Percentiles rank a stretch among this genome's conserved stretches.
phyloP scores from a whole-genome alignment of 2,888 invertebrate genomes.

The Phragmatobia fuliginosa region DNA sequence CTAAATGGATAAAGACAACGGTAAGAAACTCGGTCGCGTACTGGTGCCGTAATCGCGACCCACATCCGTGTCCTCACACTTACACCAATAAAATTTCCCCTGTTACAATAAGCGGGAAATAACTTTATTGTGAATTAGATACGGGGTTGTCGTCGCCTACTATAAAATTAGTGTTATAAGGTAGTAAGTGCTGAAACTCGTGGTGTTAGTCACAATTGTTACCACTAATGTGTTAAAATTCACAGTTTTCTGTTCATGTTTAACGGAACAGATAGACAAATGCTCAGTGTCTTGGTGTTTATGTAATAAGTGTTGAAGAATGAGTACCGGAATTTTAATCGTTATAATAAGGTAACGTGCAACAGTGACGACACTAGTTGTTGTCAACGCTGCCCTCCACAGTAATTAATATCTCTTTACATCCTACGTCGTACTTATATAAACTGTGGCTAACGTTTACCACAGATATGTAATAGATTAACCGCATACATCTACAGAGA shows the following conservation, averaged over 20 bases:
- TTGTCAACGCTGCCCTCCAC: not conserved
- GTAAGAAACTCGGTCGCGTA: conserved; percentile 46
- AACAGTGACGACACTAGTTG: too few species aligned
- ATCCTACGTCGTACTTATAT: not conserved
- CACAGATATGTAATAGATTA: not conserved
- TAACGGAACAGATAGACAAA: not conserved
- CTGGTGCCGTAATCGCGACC: conserved; percentile 21
- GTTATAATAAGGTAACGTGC: not conserved
- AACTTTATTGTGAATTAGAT: conserved; percentile 23
- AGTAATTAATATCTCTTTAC: not conserved
- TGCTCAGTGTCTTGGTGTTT: not conserved
- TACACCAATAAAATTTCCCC: conserved; percentile 28
- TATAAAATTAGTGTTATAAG: conserved; percentile 32
- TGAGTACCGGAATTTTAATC: not conserved
- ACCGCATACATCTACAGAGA: not conserved
- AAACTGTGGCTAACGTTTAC: not conserved
- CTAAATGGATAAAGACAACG: conserved; percentile 59
- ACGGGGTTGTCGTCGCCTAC: conserved; percentile 25
- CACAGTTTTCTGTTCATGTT: not conserved
- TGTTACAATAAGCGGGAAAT: conserved; percentile 34
- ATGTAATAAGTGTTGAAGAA: not conserved
- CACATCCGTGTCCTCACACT: conserved; percentile 26
- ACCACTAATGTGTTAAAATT: conserved; percentile 10
- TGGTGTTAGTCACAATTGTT: not conserved
- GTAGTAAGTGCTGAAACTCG: conserved; percentile 27